Conservation (phyloP, 2,888 invertebrate genomes). For the Itoplectis maculator region DNA sequence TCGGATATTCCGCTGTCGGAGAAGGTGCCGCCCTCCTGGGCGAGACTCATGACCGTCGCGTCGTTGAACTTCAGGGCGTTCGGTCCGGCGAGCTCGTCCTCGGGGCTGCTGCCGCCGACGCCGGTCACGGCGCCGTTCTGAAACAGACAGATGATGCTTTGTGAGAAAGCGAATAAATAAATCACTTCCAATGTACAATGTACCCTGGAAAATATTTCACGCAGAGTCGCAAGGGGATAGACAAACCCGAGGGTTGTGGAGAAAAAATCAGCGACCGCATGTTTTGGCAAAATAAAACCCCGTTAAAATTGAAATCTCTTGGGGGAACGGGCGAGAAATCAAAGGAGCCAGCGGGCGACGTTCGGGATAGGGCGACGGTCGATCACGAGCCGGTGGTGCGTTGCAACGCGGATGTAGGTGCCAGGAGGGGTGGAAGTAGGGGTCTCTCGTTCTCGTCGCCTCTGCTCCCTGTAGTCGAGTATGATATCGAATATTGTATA, state of each 20-base stretch:
- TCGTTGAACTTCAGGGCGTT: conserved; percentile 75
- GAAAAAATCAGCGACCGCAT: no score
- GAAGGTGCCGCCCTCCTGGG: conserved; percentile 87
- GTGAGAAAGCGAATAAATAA: no score
- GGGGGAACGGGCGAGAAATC: conserved; percentile 20
- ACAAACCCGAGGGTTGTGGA: no score
- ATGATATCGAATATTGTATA: conserved; percentile 81
- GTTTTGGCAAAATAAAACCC: background rate
- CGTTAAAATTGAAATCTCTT: conserved; percentile 12
- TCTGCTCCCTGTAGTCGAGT: conserved; percentile 65
- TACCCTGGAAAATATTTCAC: background rate
- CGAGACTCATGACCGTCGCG: conserved; percentile 75
- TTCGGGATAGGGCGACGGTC: conserved; percentile 29
- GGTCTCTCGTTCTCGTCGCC: no score
- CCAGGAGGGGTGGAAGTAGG: conserved; percentile 42
- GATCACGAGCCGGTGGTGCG: conserved; percentile 55
- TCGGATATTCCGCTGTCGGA: conserved; percentile 93
- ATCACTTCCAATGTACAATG: no score
- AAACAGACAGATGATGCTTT: conserved; percentile 35
- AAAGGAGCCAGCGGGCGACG: conserved; percentile 18
- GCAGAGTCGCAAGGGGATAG: background rate
- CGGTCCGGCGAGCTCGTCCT: conserved; percentile 71
- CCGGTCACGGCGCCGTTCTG: conserved; percentile 73
- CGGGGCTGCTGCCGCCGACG: conserved; percentile 48
- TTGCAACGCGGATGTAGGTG: conserved; percentile 43